phyloP scores from a whole-genome alignment of 1,140 invertebrate genomes.

The Carcinoscorpius rotundicauda region DNA sequence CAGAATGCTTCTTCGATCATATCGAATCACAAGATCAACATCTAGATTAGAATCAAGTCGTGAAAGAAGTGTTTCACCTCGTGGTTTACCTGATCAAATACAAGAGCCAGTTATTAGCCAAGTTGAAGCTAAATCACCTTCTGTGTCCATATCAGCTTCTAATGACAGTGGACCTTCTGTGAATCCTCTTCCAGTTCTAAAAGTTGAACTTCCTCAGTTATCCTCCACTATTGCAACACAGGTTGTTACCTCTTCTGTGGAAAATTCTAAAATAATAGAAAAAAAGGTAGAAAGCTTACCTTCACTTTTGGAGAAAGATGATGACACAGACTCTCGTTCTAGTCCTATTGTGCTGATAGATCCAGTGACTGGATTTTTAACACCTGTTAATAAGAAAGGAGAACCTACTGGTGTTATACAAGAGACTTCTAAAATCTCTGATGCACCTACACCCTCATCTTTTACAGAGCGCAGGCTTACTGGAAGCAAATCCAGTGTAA shows the following conservation, averaged over 20 bases:
- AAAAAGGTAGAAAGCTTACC: slow-evolving; percentile 1
- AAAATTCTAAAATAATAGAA: background rate
- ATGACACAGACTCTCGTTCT: slow-evolving; percentile 12
- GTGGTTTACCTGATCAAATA: background rate
- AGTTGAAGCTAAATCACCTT: background rate
- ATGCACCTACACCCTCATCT: no score
- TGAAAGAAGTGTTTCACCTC: slow-evolving; percentile 1
- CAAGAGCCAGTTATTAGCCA: background rate
- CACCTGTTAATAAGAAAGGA: slow-evolving; percentile 31
- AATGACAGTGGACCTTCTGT: background rate
- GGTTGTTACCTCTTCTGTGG: slow-evolving; percentile 8
- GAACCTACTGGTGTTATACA: background rate
- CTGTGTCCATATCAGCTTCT: background rate
- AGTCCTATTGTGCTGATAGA: slow-evolving; percentile 47
- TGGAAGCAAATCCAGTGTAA: no score
- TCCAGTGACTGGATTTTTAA: slow-evolving; percentile 59
- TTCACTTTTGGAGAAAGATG: slow-evolving; percentile 4
- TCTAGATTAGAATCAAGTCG: slow-evolving; percentile 10
- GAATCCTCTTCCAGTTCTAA: slow-evolving; percentile 19
- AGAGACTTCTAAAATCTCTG: no score
- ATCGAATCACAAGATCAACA: slow-evolving; percentile 15
- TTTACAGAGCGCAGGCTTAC: no score
- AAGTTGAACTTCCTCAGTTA: slow-evolving; percentile 27
- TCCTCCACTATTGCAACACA: background rate
- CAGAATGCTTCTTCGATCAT: slow-evolving; percentile 7